Base-by-base conservation (phyloP, 2,888 invertebrate species). In the Deladenus siricidicola region DNA sequence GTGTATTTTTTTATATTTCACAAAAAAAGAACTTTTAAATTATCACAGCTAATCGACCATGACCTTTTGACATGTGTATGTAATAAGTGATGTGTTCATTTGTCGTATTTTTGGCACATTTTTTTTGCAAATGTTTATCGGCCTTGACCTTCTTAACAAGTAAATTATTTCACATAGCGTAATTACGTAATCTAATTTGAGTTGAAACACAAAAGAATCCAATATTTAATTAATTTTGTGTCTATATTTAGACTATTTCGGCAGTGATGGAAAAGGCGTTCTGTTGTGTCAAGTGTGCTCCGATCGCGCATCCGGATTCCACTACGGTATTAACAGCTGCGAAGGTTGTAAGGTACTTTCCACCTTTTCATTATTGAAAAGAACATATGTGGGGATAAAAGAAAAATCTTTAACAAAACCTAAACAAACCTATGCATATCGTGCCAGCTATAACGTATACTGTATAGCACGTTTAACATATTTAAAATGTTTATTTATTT, bases 381-480 rank as follows among this genome's bases (percentile, higher is more conserved):
- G 10, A 56, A n/a, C 14, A 26, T 28, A 28, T 17, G 6, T 28
- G 6, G 17, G 29, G 43, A 28, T 23, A 42, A 43, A 10, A 21
- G 23, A 24, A 2, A 21, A 30, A 34, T 50, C 19, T 56, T n/a
- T 39, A 19, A 23, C 23, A 19, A 55, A 26, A n/a, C 14, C 14
- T 28, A 14, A 8, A n/a, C 21, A 10, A 19, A 14, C 29, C 24
- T 14, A 24, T 55, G 44, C 14, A n/a, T 45, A 26, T 55, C 1
- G 34, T 8, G 39, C 39, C 2, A 23, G 19, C 23, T 23, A 26
- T 17, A 28, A 24, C 19, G 2, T 21, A 21, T 14, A 28, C 28
- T 21, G 10, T 17, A 19, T 93, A 94, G 83, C 94, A 93, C 62
- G 93, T 92, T 19, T 42, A 26, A 26, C 21, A 23, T 39, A n/a